These are phyloP conservation scores for Talpa occidentalis DNA, from an alignment of 2,113 vertebrate species.

Conservation along the genomic window DNA sequence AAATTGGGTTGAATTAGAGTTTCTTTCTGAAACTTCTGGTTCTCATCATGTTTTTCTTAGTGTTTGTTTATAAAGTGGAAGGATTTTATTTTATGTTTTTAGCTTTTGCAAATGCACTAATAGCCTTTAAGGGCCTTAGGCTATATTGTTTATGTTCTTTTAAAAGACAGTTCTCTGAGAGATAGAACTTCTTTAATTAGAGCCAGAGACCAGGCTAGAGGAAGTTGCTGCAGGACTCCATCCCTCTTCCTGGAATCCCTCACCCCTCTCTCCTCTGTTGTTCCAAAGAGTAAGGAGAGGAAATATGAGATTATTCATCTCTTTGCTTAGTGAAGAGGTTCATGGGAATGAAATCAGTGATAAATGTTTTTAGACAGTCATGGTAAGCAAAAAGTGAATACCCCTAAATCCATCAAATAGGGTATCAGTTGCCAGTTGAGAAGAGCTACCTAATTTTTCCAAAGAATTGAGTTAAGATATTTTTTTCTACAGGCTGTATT, in stretches of 20 bases:
- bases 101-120: slow-evolving; percentile 34
- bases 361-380: background rate
- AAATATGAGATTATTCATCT: background rate
- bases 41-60: slow-evolving; percentile 46
- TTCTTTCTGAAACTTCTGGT: slow-evolving; percentile 38
- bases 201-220: background rate
- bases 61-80: slow-evolving; percentile 47
- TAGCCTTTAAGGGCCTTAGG: background rate
- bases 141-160: slow-evolving; percentile 14
- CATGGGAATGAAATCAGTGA: background rate
- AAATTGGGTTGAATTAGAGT: background rate
- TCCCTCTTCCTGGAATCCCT: background rate
- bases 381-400: background rate
- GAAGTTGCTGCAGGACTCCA: background rate
- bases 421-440: background rate
- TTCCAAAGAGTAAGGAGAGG: background rate
- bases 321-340: background rate
- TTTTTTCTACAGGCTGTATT: background rate
- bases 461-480: background rate
- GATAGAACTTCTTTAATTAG: slow-evolving; percentile 39
- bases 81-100: slow-evolving; percentile 47
- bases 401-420: background rate
- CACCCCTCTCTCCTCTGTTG: background rate
- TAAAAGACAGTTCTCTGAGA: slow-evolving; percentile 18
- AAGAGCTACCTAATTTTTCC: background rate